Evolutionary conservation across 2,888 invertebrate genomes (phyloP), one percentile per base, ranked within the genome.

Genomic region (Chalcis sispes): DNA sequence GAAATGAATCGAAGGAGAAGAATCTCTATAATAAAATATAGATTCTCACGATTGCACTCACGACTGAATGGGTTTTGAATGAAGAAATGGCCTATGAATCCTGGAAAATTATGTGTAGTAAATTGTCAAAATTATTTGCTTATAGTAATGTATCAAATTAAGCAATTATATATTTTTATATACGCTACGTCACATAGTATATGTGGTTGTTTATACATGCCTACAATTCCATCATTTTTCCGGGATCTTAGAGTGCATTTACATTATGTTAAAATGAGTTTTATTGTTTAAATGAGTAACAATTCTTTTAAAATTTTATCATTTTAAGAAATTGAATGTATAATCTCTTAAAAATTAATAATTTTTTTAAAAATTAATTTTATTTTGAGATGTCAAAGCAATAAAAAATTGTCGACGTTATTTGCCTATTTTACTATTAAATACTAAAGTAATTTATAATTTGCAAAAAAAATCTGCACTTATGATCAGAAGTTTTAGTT

Each of bases 161-260:
- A 48, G 10, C 1, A 58, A 52, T 54, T 65, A 72, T 66, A 50
- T 50, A 67, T 69, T 72, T 36, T 69, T 54, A 59, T 66, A 20
- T 67, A 58, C 64, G 46, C 25, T 23, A 62, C 20, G 7, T 42
- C 2, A 8, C 29, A 27, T 32, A 50, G 52, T 71, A 54, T 69
- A 65, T 58, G 36, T 58, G n/a, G 25, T 42, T 29, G 13, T 46
- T 15, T 15, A 25, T 20, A 25, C 18, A 66, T 50, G 18, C 36
- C 59, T 27, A 27, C n/a, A n/a, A n/a, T n/a, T n/a, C 15, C 18
- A 52, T 15, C 40, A 50, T 59, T 50, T 58, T 18, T 40, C 18
- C 25, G 29, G 18, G n/a, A 23, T 42, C 50, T 50, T 42, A 56
- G 32, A 52, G 66, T 66, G 52, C 15, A 23, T 29, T 42, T 52